phyloP scores from a whole-genome alignment of 1,140 invertebrate genomes.

The Lithobius niger region DNA sequence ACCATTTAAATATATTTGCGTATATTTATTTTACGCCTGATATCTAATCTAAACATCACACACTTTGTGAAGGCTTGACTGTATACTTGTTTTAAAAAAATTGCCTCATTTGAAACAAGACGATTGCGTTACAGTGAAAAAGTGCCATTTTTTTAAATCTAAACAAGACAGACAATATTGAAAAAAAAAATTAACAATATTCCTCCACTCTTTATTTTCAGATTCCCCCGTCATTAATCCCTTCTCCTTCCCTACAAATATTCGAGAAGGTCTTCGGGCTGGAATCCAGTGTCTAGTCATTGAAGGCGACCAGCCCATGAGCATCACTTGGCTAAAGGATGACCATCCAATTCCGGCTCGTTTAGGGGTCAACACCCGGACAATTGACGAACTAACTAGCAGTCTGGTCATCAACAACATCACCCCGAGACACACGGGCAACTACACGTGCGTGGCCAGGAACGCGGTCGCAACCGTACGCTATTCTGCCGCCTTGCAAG shows the following conservation, averaged over 20 bases:
- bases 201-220: slow-evolving; percentile 34
- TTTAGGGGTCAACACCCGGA: not conserved
- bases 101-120: too few species aligned
- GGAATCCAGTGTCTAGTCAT: slow-evolving; percentile 40
- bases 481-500: slow-evolving; percentile 25
- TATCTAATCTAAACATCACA: too few species aligned
- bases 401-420: slow-evolving; percentile 30
- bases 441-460: slow-evolving; percentile 35
- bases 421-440: slow-evolving; percentile 31
- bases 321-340: slow-evolving; percentile 33
- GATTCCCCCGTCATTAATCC: slow-evolving; percentile 52
- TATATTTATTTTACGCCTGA: too few species aligned
- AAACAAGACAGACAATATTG: too few species aligned
- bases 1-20: too few species aligned
- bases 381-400: slow-evolving; percentile 9
- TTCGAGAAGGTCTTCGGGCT: slow-evolving; percentile 48
- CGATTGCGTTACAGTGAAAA: too few species aligned
- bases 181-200: too few species aligned
- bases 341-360: slow-evolving; percentile 21
- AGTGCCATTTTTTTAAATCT: too few species aligned
- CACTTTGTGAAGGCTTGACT: too few species aligned
- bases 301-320: slow-evolving; percentile 33
- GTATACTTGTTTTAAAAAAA: too few species aligned
- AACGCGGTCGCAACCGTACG: slow-evolving; percentile 31
- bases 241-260: slow-evolving; percentile 46